Conservation (phyloP, 1,140 invertebrate species). For the Apocrypta bakeri region DNA sequence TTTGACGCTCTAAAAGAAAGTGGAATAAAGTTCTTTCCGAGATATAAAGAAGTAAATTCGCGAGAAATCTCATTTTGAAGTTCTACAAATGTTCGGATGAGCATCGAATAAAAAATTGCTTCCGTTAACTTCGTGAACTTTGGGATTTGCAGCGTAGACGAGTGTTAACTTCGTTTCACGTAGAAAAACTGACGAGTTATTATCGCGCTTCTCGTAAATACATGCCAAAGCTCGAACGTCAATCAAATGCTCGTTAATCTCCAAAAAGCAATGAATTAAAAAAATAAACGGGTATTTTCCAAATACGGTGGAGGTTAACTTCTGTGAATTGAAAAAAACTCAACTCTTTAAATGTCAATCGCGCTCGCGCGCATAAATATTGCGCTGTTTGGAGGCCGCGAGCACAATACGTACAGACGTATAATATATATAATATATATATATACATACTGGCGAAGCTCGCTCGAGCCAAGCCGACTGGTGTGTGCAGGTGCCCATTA, state of each 20-base stretch:
- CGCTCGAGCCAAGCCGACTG: neutral
- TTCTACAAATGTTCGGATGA: neutral
- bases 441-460: neutral
- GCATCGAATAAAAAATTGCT: neutral
- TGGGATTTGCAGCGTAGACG: neutral
- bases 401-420: constrained; percentile 12
- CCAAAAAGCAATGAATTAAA: no score
- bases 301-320: neutral
- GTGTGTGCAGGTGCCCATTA: constrained; percentile 27
- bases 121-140: neutral
- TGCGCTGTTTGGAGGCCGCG: constrained; percentile 31
- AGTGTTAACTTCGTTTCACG: no score
- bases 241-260: no score
- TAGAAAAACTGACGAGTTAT: no score
- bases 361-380: constrained; percentile 43
- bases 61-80: neutral
- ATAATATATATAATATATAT: no score
- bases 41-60: no score
- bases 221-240: no score
- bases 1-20: no score
- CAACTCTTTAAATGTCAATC: constrained; percentile 39
- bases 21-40: neutral
- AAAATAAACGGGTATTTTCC: no score
- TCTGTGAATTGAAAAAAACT: neutral
- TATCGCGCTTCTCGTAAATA: no score